These are phyloP conservation scores for Agelaius tricolor DNA, from an alignment of 2,113 vertebrate species.

Conservation along the genomic window DNA sequence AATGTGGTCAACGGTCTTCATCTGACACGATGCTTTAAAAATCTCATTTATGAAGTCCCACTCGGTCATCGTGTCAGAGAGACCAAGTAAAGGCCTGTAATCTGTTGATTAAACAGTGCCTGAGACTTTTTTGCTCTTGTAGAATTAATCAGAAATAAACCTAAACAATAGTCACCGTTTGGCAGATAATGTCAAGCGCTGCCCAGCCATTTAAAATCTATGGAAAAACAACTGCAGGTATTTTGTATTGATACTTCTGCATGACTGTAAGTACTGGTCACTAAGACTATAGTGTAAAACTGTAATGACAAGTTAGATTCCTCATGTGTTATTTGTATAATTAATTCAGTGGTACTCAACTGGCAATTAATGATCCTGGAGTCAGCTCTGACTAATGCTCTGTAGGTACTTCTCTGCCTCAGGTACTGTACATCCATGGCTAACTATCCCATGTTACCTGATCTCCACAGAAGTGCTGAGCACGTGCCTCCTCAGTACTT, in stretches of 20 bases:
- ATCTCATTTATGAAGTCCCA: constrained; percentile 32
- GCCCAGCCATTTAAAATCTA: constrained; percentile 32
- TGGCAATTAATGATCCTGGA: neutral
- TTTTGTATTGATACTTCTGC: constrained; percentile 51
- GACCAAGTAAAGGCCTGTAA: constrained; percentile 61
- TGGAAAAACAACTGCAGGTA: neutral
- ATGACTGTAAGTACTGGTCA: constrained; percentile 46
- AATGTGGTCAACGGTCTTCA: constrained; percentile 64
- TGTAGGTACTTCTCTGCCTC: constrained; percentile 57
- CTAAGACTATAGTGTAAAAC: constrained; percentile 16
- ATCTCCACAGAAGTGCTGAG: constrained; percentile 16
- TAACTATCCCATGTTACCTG: constrained; percentile 16
- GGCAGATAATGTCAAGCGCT: constrained; percentile 53
- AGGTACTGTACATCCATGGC: constrained; percentile 23
- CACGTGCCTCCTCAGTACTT: neutral
- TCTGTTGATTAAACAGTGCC: constrained; percentile 38
- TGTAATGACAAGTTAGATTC: constrained; percentile 30
- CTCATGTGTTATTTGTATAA: neutral
- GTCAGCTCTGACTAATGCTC: neutral
- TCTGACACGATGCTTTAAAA: constrained; percentile 45
- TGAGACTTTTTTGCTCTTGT: constrained; percentile 45
- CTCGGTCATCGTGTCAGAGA: constrained; percentile 31
- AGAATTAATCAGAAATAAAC: constrained; percentile 39
- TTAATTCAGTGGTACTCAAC: constrained; percentile 42
- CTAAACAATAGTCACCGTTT: constrained; percentile 9